Conservation (phyloP, 2,888 invertebrate genomes). For the Microplitis manilae region DNA sequence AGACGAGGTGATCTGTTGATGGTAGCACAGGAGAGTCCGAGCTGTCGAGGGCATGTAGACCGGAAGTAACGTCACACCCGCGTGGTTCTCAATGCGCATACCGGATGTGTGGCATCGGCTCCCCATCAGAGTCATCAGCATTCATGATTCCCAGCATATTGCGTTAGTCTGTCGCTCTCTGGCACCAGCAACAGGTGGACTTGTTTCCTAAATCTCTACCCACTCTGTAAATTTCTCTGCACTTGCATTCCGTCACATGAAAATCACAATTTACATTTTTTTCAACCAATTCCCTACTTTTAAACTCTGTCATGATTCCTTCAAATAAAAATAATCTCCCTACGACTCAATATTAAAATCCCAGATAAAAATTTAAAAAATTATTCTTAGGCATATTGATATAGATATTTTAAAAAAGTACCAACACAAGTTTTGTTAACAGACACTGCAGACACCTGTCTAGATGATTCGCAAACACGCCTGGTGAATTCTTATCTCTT, state of each 20-base stretch:
- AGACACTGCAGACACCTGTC: constrained; percentile 13
- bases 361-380: too few species aligned
- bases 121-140: constrained; percentile 70
- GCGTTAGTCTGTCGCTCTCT: constrained; percentile 45
- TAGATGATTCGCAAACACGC: constrained; percentile 25
- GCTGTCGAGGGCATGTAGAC: constrained; percentile 68
- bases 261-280: too few species aligned
- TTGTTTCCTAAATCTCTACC: constrained; percentile 33
- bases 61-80: constrained; percentile 72
- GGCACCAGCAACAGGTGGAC: constrained; percentile 40
- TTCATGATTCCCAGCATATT: constrained; percentile 67
- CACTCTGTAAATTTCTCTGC: neutral
- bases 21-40: constrained; percentile 54
- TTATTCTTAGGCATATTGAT: neutral
- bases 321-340: too few species aligned
- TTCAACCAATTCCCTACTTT: too few species aligned
- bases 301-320: too few species aligned
- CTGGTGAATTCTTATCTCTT: constrained; percentile 27
- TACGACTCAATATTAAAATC: too few species aligned
- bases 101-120: constrained; percentile 72
- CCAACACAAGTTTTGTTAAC: too few species aligned
- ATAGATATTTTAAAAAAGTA: neutral
- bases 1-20: constrained; percentile 64
- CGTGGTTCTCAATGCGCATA: constrained; percentile 72
- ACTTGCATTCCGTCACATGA: neutral